These are phyloP conservation scores for Mythimna loreyi DNA, from an alignment of 2,888 invertebrate genomes.

Conservation along the genomic window DNA sequence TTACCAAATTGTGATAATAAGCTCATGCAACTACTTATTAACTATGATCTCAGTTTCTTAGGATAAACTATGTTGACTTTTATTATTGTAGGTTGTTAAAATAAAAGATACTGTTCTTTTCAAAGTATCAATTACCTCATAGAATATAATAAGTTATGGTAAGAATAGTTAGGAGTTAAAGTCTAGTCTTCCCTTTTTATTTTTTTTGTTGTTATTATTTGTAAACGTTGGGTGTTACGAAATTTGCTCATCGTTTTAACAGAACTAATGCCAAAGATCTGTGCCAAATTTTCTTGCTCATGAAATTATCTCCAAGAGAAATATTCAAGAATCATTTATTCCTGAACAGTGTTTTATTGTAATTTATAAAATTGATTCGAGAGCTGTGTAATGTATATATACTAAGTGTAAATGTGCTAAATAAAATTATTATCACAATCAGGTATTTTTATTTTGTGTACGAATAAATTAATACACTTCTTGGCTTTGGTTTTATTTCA, in stretches of 20 bases:
- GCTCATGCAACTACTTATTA: constrained; percentile 46
- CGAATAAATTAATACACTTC: constrained; percentile 29
- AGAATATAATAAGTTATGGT: constrained; percentile 42
- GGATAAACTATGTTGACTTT: constrained; percentile 47
- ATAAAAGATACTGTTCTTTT: constrained; percentile 41
- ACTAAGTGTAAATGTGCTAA: constrained; percentile 68
- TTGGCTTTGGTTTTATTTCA: constrained; percentile 50
- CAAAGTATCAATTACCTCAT: constrained; percentile 55
- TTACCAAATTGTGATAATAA: constrained; percentile 61
- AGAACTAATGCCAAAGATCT: constrained; percentile 57
- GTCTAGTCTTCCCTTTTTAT: constrained; percentile 59
- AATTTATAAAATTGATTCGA: constrained; percentile 46
- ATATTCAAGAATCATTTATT: constrained; percentile 24
- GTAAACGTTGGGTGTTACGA: constrained; percentile 8
- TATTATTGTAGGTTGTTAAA: constrained; percentile 49
- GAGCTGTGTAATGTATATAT: constrained; percentile 53
- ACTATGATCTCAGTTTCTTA: constrained; percentile 54
- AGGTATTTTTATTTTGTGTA: constrained; percentile 62
- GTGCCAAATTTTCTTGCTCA: constrained; percentile 67
- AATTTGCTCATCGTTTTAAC: constrained; percentile 52
- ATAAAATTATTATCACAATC: constrained; percentile 63
- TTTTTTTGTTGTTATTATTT: constrained; percentile 43
- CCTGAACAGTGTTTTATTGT: constrained; percentile 30
- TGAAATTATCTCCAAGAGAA: constrained; percentile 62
- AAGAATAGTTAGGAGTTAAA: constrained; percentile 35